Percentiles rank a stretch among this genome's conserved stretches.
These are phyloP conservation scores for Hyles euphorbiae DNA, from an alignment of 1,140 invertebrate genomes.

Conservation along the genomic window DNA sequence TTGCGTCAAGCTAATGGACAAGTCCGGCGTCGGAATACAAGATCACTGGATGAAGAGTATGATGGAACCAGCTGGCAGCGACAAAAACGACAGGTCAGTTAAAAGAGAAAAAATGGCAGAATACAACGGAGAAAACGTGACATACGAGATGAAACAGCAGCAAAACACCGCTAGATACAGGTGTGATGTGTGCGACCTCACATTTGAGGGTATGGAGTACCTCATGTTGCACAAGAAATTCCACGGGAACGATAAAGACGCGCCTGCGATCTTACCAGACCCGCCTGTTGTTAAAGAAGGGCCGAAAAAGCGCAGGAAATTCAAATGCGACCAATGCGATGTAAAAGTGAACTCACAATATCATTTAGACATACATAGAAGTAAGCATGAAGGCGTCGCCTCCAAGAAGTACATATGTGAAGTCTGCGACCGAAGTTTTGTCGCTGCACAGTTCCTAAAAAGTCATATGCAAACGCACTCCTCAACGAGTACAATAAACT, in stretches of 20 bases:
- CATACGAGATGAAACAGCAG: conserved; percentile 49
- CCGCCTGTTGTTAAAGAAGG: conserved; percentile 39
- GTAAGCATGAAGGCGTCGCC: conserved; percentile 61
- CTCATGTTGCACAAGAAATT: conserved; percentile 66
- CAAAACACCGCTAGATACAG: conserved; percentile 46
- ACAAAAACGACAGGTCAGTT: conserved; percentile 59
- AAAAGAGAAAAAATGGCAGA: conserved; percentile 69
- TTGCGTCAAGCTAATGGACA: conserved; percentile 51
- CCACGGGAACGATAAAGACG: conserved; percentile 61
- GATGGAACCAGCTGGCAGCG: conserved; percentile 63
- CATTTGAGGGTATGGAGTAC: conserved; percentile 64
- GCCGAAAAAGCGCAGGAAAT: conserved; percentile 60
- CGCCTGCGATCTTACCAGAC: conserved; percentile 32
- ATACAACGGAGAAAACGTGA: conserved; percentile 52
- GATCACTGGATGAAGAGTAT: conserved; percentile 71
- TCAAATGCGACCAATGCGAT: conserved; percentile 65
- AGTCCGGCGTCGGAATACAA: conserved; percentile 57
- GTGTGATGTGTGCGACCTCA: conserved; percentile 62
- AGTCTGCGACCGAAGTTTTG: conserved; percentile 62
- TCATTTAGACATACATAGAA: conserved; percentile 63
- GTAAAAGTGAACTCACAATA: conserved; percentile 70
- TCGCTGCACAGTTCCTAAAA: conserved; percentile 63
- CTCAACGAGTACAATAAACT: conserved; percentile 62
- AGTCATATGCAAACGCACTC: conserved; percentile 69
- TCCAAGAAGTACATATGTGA: conserved; percentile 65